Evolutionary conservation across 2,888 invertebrate genomes (phyloP).

Genomic region (Orchesella flavescens): DNA sequence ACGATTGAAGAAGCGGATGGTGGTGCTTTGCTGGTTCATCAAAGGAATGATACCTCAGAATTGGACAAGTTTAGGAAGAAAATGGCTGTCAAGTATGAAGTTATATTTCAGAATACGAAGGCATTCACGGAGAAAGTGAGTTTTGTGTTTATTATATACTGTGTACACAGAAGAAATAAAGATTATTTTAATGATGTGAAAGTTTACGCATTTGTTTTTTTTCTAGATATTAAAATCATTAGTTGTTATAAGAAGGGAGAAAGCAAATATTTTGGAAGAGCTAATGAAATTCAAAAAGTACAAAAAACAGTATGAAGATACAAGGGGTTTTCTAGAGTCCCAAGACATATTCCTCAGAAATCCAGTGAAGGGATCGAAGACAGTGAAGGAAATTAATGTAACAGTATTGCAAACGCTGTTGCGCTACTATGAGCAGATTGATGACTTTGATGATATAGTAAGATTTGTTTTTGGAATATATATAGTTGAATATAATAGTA

Average conservation of each 20-base stretch:
- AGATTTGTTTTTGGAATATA: no score
- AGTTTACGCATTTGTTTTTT: not conserved
- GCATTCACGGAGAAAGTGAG: constrained; percentile 12
- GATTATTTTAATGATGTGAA: not conserved
- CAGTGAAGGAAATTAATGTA: not conserved
- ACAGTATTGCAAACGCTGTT: not conserved
- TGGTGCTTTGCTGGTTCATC: no score
- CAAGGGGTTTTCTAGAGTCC: not conserved
- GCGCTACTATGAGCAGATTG: constrained; percentile 15
- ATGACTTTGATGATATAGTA: not conserved
- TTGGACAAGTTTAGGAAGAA: constrained; percentile 2
- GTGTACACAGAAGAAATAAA: not conserved
- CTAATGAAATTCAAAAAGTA: not conserved
- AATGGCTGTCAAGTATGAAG: constrained; percentile 20
- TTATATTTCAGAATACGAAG: constrained; percentile 3
- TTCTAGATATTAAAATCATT: not conserved
- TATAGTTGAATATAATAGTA: no score
- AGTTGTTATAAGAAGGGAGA: not conserved
- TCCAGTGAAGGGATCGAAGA: not conserved
- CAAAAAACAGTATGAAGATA: constrained; percentile 21
- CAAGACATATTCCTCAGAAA: constrained; percentile 1
- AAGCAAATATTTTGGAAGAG: constrained; percentile 12
- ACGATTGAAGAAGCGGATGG: not conserved
- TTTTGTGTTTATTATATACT: not conserved
- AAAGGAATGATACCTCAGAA: constrained; percentile 16